Conservation (phyloP, 2,888 invertebrate genomes). For the Mongoloraphidia duomilia region DNA sequence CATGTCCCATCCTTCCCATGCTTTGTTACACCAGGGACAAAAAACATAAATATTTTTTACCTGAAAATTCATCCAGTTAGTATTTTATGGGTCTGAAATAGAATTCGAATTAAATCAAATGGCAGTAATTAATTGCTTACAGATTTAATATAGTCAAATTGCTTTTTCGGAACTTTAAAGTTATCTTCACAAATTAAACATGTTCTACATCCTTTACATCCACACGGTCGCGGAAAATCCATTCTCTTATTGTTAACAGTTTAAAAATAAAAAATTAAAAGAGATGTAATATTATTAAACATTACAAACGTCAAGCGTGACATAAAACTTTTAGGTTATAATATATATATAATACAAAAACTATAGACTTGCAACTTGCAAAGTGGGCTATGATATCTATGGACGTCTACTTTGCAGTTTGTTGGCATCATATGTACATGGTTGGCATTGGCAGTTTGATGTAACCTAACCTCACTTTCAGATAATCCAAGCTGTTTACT, state of each 20-base stretch:
- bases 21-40: conserved; percentile 55
- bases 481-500: too few species aligned
- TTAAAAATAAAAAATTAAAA: neutral
- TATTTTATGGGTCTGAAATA: neutral
- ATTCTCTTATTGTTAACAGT: conserved; percentile 28
- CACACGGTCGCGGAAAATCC: conserved; percentile 62
- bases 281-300: neutral
- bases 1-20: conserved; percentile 61
- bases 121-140: conserved; percentile 23
- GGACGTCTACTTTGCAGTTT: too few species aligned
- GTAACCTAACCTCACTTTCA: too few species aligned
- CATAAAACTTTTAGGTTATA: too few species aligned
- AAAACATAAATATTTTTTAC: conserved; percentile 46
- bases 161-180: conserved; percentile 34
- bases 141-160: conserved; percentile 24
- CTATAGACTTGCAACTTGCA: too few species aligned
- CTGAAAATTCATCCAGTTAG: neutral
- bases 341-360: too few species aligned
- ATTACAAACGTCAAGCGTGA: too few species aligned
- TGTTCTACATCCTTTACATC: conserved; percentile 84
- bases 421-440: too few species aligned
- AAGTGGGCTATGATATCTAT: too few species aligned
- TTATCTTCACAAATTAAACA: conserved; percentile 75
- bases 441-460: too few species aligned
- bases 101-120: conserved; percentile 1